Percentiles rank a stretch among this genome's conserved stretches.
These are phyloP conservation scores for Ptyas mucosa DNA, from an alignment of 2,113 vertebrate genomes.

Conservation along the genomic window DNA sequence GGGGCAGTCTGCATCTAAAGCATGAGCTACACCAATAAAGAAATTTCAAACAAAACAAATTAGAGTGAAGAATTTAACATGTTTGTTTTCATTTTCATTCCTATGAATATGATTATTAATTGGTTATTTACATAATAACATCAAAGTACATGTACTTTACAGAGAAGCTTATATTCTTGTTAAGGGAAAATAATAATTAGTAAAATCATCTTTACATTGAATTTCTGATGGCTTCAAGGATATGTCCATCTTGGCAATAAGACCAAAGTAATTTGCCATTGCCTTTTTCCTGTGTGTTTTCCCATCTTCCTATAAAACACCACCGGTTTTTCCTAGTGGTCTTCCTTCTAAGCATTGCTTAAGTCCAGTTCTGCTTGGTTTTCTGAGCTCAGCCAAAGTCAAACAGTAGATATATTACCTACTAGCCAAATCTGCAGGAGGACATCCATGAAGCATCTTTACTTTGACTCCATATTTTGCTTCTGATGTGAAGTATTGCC, in stretches of 20 bases:
- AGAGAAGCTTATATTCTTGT: neutral
- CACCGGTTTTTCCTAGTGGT: neutral
- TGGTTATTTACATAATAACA: neutral
- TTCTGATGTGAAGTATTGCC: neutral
- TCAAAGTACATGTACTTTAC: neutral
- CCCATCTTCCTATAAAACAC: neutral
- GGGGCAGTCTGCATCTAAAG: neutral
- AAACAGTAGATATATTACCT: neutral
- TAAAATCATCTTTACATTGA: neutral
- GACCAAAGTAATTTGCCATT: neutral
- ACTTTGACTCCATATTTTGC: constrained; percentile 47
- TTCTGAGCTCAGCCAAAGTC: neutral
- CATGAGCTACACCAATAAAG: neutral
- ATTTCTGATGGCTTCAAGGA: neutral
- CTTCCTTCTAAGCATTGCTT: neutral
- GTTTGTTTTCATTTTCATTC: neutral
- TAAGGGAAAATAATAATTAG: neutral
- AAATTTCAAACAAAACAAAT: neutral
- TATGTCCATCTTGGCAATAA: neutral
- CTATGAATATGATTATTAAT: neutral
- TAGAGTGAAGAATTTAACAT: neutral
- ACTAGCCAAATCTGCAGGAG: neutral
- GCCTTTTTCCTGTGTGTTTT: neutral
- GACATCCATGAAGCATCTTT: constrained; percentile 31
- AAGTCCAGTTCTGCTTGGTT: neutral